Evolutionary conservation across 1,140 invertebrate species (phyloP).

Genomic region (Cyrtorhinus lividipennis): DNA sequence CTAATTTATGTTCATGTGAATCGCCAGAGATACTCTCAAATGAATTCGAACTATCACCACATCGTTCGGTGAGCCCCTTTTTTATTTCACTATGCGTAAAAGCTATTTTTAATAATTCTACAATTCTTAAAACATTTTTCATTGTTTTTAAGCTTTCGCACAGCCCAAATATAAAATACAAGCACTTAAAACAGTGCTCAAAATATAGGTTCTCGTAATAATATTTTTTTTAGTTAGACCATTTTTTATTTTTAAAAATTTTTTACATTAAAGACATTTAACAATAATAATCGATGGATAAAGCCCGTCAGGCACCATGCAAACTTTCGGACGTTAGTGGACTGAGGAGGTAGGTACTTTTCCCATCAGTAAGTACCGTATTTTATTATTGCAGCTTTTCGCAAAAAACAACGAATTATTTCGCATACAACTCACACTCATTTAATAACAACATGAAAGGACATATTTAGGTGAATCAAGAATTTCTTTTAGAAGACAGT

Average conservation of each 20-base stretch:
- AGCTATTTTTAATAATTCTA: slow-evolving; percentile 23
- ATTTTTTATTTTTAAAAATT: slow-evolving; percentile 10
- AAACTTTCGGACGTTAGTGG: slow-evolving; percentile 1
- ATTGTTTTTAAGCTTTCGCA: slow-evolving; percentile 26
- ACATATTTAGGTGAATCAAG: too few relatives aligned
- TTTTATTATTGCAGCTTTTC: too few relatives aligned
- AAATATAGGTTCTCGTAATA: slow-evolving; percentile 26
- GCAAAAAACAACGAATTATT: too few relatives aligned
- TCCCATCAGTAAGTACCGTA: too few relatives aligned
- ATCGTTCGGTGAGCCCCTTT: slow-evolving; percentile 17
- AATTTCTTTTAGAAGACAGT: too few relatives aligned
- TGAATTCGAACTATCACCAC: slow-evolving; percentile 20
- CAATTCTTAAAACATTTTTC: slow-evolving; percentile 24
- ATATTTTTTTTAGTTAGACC: slow-evolving; percentile 14
- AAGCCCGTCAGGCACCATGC: not conserved
- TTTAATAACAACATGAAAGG: too few relatives aligned
- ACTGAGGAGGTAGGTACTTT: too few relatives aligned
- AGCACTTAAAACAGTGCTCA: slow-evolving; percentile 30
- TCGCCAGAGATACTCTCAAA: slow-evolving; percentile 17
- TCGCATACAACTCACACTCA: too few relatives aligned
- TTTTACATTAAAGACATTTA: slow-evolving; percentile 22
- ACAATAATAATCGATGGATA: slow-evolving; percentile 24
- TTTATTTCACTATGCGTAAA: slow-evolving; percentile 23
- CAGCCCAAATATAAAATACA: slow-evolving; percentile 28
- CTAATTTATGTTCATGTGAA: too few relatives aligned